These are phyloP conservation scores for Xenopus borealis DNA, from an alignment of 2,113 vertebrate genomes.

Conservation along the genomic window DNA sequence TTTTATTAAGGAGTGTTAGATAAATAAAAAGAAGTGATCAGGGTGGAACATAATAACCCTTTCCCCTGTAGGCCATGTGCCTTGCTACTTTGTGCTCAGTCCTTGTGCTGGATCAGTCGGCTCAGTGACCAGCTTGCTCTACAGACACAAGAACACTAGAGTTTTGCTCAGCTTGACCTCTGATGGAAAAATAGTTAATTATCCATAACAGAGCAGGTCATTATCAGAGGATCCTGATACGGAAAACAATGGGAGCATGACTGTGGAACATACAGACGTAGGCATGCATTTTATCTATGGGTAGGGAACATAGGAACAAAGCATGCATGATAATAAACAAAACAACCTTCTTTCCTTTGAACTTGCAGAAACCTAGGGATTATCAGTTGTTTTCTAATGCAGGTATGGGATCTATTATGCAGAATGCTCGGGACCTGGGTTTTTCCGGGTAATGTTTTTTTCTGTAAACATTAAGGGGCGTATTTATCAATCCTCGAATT, in stretches of 20 bases:
- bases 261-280: background rate
- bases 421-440: too few species aligned
- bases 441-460: too few species aligned
- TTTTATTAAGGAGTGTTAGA: conserved; percentile 76
- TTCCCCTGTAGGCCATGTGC: conserved; percentile 47
- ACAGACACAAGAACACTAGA: background rate
- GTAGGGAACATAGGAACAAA: too few species aligned
- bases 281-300: too few species aligned
- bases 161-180: background rate
- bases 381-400: too few species aligned
- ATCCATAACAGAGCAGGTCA: background rate
- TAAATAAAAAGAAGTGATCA: conserved; percentile 70
- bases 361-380: too few species aligned
- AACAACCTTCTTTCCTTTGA: too few species aligned
- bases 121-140: background rate
- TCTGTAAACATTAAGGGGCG: too few species aligned
- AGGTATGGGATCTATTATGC: too few species aligned
- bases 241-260: background rate
- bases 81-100: conserved; percentile 1
- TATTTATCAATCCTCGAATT: too few species aligned
- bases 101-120: background rate
- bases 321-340: too few species aligned
- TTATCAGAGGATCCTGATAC: background rate
- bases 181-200: background rate
- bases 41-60: conserved; percentile 71